Evolutionary conservation across 2,888 invertebrate genomes (phyloP).

Genomic region (Aleiodes leptofemur): DNA sequence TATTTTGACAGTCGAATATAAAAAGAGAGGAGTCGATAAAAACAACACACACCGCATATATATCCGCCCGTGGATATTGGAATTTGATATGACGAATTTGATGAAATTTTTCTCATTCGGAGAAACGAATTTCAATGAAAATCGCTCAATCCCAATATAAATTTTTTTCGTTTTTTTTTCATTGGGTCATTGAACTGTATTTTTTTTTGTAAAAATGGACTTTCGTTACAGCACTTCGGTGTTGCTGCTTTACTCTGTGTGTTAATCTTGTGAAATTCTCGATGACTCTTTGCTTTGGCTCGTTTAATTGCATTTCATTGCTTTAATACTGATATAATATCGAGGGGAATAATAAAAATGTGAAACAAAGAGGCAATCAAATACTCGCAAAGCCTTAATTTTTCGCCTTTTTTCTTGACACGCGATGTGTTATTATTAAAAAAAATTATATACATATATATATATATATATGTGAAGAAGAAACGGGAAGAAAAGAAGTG

Average conservation of each 20-base stretch:
- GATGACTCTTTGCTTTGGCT: neutral
- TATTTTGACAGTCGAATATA: slow-evolving; percentile 13
- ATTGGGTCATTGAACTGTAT: slow-evolving; percentile 22
- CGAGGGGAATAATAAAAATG: no score
- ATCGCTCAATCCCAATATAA: slow-evolving; percentile 2
- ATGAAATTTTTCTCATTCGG: slow-evolving; percentile 12
- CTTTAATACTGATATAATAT: no score
- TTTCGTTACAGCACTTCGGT: slow-evolving; percentile 6
- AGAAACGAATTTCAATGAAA: slow-evolving; percentile 21
- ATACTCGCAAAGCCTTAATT: neutral
- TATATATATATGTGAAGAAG: neutral
- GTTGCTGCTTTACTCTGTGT: neutral
- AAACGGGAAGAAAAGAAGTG: slow-evolving; percentile 24
- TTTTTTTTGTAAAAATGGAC: neutral
- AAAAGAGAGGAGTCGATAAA: neutral
- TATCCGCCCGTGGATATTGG: neutral
- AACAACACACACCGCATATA: slow-evolving; percentile 3
- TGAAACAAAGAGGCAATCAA: no score
- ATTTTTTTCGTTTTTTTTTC: neutral
- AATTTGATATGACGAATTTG: slow-evolving; percentile 25
- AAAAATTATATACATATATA: neutral
- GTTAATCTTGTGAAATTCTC: neutral
- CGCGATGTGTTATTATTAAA: slow-evolving; percentile 33
- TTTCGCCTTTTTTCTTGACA: slow-evolving; percentile 11
- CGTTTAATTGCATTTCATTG: no score